Base-by-base conservation (phyloP, 2,113 vertebrate species). In the Macquaria ambigua region DNA sequence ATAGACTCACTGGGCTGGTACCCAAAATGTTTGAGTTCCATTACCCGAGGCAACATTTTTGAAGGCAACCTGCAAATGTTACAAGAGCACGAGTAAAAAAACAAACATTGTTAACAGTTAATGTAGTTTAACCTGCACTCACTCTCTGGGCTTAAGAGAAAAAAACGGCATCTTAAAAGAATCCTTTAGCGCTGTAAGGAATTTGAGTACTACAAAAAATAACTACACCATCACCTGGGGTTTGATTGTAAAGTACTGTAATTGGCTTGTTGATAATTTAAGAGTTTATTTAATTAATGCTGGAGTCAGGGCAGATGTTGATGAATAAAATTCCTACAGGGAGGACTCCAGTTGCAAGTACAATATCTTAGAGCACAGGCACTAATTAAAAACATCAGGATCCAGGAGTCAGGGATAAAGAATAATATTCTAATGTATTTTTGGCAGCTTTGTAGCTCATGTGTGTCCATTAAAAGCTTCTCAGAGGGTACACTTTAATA, bases 331-430 rank as follows among this genome's bases (percentile, higher is more conserved):
- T 80, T 90, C 61, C 84, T 87, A 63, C 84, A 67, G 81, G 84
- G 90, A 90, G 61, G 62, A 55, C 63, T 86, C 4, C 9, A 68
- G 67, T 83, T 89, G 61, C 69, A 90, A 89, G 76, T 74, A 66
- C 74, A 90, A 86, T 90, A 89, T 87, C 68, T 88, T 70, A 23
- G 69, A 84, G 84, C 66, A 16, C 73, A 52, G 66, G 61, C 77
- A 61, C 77, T 87, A 92, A 94, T 92, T 89, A 92, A 87, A 92
- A 90, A 80, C 83, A 92, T 84, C 84, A 85, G 82, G 61, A 89
- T 87, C 66, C 79, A 77, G 69, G 70, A 89, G 78, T 81, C 73
- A 55, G 62, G 58, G 53, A 88, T 79, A 64, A 85, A 72, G 50
- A 81, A 72, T 83, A 52, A 81, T 90, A 77, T 84, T 77, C 53